A percentile compares a stretch with the other conserved stretches of the same genome.
These are phyloP conservation scores for Fulica atra DNA, from an alignment of 2,113 vertebrate genomes.

Conservation along the genomic window DNA sequence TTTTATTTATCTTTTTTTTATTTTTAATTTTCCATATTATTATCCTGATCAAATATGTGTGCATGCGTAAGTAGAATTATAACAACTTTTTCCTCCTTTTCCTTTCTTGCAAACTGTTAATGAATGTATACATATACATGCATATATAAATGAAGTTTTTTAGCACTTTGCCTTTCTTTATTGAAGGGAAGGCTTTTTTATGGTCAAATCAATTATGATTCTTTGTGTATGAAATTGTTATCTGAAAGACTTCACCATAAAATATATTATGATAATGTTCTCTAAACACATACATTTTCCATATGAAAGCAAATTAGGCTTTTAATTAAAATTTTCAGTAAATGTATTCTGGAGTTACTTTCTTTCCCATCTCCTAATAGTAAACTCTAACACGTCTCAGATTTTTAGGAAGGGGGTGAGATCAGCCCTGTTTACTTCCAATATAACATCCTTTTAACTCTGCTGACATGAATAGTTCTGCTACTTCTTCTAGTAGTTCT, in stretches of 20 bases:
- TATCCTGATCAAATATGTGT: neutral
- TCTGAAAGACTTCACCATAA: neutral
- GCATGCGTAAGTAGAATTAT: neutral
- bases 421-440: neutral
- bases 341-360: neutral
- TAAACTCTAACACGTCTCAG: neutral
- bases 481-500: neutral
- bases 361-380: neutral
- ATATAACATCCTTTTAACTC: neutral
- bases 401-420: neutral
- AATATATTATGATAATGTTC: conserved; percentile 3
- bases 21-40: neutral
- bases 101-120: neutral
- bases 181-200: conserved; percentile 44
- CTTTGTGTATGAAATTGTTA: neutral
- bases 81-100: neutral
- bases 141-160: neutral
- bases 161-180: neutral
- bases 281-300: neutral
- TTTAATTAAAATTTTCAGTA: conserved; percentile 24
- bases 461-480: neutral
- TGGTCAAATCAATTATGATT: conserved; percentile 42
- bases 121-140: neutral
- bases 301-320: neutral
- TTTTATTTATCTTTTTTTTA: neutral